Evolutionary conservation across 2,797 vertebrate species (phyloP).

Genomic region (Chrysocyon brachyurus): DNA sequence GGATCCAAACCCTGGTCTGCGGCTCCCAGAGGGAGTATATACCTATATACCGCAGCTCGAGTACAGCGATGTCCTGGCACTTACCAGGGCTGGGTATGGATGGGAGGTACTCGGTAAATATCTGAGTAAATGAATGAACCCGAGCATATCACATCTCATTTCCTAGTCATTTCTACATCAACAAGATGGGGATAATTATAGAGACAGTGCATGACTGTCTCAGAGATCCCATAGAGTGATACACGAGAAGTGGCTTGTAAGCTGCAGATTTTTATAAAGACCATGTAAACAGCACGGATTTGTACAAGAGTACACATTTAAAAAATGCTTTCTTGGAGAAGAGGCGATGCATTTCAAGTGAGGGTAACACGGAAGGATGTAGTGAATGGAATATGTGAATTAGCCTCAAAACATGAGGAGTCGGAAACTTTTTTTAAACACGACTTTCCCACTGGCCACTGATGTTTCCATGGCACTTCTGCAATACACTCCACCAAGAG

Average conservation of each 20-base stretch:
- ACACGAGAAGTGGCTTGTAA: neutral
- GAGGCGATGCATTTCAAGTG: neutral
- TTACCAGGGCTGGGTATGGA: neutral
- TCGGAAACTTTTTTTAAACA: neutral
- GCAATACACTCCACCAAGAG: neutral
- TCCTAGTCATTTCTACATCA: neutral
- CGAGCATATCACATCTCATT: neutral
- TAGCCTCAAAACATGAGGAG: neutral
- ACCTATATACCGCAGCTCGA: neutral
- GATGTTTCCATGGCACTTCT: neutral
- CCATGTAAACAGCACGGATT: neutral
- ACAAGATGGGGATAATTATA: neutral
- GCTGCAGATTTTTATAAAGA: conserved; percentile 28
- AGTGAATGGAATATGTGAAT: neutral
- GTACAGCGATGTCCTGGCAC: neutral
- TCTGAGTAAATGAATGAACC: neutral
- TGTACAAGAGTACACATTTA: neutral
- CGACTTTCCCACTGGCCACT: neutral
- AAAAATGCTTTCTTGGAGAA: conserved; percentile 7
- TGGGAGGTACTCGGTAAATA: neutral
- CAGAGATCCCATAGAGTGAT: neutral
- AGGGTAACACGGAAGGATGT: neutral
- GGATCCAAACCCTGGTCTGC: neutral
- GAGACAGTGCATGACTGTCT: neutral
- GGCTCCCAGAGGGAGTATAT: neutral